A percentile compares a stretch with the other conserved stretches of the same genome.
Conservation (phyloP, 2,797 vertebrate species). For the Myripristis jacobus region DNA sequence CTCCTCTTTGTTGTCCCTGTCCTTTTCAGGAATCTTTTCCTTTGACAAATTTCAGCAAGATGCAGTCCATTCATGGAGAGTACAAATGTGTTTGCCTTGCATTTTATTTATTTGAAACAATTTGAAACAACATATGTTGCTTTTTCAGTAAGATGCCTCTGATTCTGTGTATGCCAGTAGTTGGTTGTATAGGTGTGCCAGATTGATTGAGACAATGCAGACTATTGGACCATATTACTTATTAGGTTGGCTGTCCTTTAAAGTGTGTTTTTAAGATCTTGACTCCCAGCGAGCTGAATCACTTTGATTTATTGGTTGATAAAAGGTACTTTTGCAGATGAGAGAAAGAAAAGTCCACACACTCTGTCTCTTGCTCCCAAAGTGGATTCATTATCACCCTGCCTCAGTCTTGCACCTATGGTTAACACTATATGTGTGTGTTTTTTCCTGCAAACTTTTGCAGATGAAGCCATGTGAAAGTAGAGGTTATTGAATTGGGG, state of each 20-base stretch:
- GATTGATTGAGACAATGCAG: slow-evolving; percentile 41
- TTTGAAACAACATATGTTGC: slow-evolving; percentile 32
- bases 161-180: slow-evolving; percentile 1
- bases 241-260: slow-evolving; percentile 51
- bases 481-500: slow-evolving; percentile 56
- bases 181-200: slow-evolving; percentile 34
- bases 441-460: too few species aligned
- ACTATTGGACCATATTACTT: slow-evolving; percentile 31
- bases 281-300: slow-evolving; percentile 20
- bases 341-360: too few species aligned
- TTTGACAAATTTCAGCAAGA: slow-evolving; percentile 45
- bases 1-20: slow-evolving; percentile 38
- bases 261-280: slow-evolving; percentile 21
- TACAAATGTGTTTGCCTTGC: not conserved
- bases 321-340: slow-evolving; percentile 62
- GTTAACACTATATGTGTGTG: too few species aligned
- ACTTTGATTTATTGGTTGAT: slow-evolving; percentile 67
- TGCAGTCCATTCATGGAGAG: slow-evolving; percentile 17
- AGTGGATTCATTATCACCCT: too few species aligned
- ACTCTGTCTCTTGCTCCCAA: too few species aligned
- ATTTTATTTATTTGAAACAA: slow-evolving; percentile 21
- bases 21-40: slow-evolving; percentile 25
- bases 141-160: slow-evolving; percentile 15
- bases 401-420: too few species aligned
- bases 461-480: slow-evolving; percentile 63